Evolutionary conservation across 2,797 vertebrate species (phyloP).

Genomic region (Sebastes cheni): DNA sequence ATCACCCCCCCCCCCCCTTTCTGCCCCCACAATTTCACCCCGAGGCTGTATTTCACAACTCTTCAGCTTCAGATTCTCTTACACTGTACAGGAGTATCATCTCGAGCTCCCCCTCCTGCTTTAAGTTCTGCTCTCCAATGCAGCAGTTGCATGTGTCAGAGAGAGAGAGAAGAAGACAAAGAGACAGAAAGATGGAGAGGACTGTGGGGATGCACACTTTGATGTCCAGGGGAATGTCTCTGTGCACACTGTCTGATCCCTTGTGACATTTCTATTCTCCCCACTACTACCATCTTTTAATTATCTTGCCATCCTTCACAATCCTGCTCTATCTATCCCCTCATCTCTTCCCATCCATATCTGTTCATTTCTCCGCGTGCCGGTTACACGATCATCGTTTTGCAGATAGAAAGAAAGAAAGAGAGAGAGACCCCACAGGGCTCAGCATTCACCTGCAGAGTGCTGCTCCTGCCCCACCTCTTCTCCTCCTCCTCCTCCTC

Average conservation of each 20-base stretch:
- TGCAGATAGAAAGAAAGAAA: slow-evolving; percentile 18
- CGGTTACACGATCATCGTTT: slow-evolving; percentile 11
- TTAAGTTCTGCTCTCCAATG: slow-evolving; percentile 33
- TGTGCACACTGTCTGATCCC: slow-evolving; percentile 26
- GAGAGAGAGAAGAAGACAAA: slow-evolving; percentile 13
- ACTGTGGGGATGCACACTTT: slow-evolving; percentile 26
- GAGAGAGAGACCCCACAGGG: slow-evolving; percentile 49
- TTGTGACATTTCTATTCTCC: slow-evolving; percentile 27
- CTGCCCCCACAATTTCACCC: slow-evolving; percentile 20
- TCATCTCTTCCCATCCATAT: neutral
- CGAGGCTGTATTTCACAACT: slow-evolving; percentile 56
- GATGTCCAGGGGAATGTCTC: slow-evolving; percentile 42
- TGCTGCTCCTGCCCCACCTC: slow-evolving; percentile 13
- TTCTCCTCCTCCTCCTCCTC: neutral
- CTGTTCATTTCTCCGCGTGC: slow-evolving; percentile 3
- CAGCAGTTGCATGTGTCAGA: slow-evolving; percentile 50
- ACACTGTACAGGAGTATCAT: slow-evolving; percentile 35
- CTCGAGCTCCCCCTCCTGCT: slow-evolving; percentile 16
- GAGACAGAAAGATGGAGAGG: neutral
- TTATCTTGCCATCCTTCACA: neutral
- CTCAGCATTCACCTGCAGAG: slow-evolving; percentile 75
- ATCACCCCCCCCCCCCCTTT: slow-evolving; percentile 2
- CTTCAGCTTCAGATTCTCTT: slow-evolving; percentile 32
- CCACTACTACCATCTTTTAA: neutral
- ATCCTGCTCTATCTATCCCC: neutral